phyloP scores from a whole-genome alignment of 2,113 vertebrate genomes.

The Syngnathoides biaculeatus region DNA sequence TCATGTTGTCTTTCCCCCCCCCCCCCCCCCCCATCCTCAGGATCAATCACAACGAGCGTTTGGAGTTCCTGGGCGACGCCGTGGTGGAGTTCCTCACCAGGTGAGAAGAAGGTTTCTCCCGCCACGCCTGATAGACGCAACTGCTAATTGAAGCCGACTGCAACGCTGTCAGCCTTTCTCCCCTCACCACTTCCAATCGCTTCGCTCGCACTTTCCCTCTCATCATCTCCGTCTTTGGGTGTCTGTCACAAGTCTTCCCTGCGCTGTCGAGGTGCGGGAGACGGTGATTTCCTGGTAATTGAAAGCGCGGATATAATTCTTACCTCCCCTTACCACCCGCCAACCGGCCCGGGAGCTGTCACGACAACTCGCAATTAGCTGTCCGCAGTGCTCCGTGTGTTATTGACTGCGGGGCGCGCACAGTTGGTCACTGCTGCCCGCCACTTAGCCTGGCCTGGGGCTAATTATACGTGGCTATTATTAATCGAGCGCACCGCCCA shows the following conservation, averaged over 20 bases:
- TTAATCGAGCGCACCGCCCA: conserved; percentile 38
- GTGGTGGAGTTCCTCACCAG: conserved; percentile 99
- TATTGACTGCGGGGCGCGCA: conserved; percentile 60
- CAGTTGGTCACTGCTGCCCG: conserved; percentile 25
- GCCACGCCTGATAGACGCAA: conserved; percentile 35
- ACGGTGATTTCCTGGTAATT: conserved; percentile 64
- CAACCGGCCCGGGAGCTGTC: conserved; percentile 45
- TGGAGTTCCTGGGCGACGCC: conserved; percentile 98
- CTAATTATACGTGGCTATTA: conserved; percentile 63
- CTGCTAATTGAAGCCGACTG: conserved; percentile 53
- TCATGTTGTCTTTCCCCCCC: neutral
- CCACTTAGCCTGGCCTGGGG: conserved; percentile 39
- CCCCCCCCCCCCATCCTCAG: conserved; percentile 60
- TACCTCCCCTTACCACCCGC: neutral
- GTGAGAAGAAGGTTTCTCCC: conserved; percentile 68
- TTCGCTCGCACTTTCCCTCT: neutral
- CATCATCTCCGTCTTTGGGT: conserved; percentile 28
- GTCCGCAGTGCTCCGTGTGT: conserved; percentile 46
- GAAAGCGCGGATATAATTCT: conserved; percentile 43
- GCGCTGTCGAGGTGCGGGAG: conserved; percentile 14
- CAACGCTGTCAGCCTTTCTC: conserved; percentile 24
- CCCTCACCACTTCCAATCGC: neutral
- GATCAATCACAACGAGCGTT: conserved; percentile 97
- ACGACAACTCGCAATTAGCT: conserved; percentile 72
- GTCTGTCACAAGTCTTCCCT: conserved; percentile 37